Conservation (phyloP, 2,113 vertebrate genomes). For the Hyla sarda region DNA sequence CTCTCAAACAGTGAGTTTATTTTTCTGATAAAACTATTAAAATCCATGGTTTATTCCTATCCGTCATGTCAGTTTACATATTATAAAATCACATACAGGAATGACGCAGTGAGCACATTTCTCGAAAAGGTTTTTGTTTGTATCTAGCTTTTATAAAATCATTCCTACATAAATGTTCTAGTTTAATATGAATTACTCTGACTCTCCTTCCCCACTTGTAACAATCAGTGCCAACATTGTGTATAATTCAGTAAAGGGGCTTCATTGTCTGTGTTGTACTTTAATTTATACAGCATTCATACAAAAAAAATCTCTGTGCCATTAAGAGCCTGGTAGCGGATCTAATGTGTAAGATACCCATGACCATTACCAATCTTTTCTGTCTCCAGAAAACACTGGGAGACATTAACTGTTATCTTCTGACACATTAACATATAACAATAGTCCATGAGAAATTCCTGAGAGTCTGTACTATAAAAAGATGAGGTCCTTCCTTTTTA, state of each 20-base stretch:
- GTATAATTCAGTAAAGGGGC: conserved; percentile 50
- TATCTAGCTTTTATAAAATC: neutral
- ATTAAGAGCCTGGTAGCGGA: neutral
- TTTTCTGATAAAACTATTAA: too few species aligned
- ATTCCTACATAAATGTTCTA: neutral
- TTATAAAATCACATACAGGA: too few species aligned
- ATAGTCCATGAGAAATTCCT: neutral
- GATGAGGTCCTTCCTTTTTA: too few species aligned
- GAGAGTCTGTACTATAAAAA: too few species aligned
- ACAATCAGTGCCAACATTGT: conserved; percentile 18
- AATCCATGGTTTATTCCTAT: too few species aligned
- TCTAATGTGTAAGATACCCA: conserved; percentile 37
- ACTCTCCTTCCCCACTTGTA: neutral
- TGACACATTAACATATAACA: neutral
- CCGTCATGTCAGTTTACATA: too few species aligned
- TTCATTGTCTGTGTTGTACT: neutral
- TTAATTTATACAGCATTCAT: conserved; percentile 27
- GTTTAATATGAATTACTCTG: neutral
- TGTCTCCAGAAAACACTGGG: conserved; percentile 49
- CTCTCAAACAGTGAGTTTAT: too few species aligned
- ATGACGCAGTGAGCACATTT: too few species aligned
- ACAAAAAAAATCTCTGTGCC: conserved; percentile 32
- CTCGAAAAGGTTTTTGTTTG: neutral
- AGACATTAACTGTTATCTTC: neutral
- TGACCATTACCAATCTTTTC: neutral